Evolutionary conservation across 1,140 invertebrate genomes (phyloP), one percentile per base, ranked within the genome.

Genomic region (Bursaphelenchus mucronatus): DNA sequence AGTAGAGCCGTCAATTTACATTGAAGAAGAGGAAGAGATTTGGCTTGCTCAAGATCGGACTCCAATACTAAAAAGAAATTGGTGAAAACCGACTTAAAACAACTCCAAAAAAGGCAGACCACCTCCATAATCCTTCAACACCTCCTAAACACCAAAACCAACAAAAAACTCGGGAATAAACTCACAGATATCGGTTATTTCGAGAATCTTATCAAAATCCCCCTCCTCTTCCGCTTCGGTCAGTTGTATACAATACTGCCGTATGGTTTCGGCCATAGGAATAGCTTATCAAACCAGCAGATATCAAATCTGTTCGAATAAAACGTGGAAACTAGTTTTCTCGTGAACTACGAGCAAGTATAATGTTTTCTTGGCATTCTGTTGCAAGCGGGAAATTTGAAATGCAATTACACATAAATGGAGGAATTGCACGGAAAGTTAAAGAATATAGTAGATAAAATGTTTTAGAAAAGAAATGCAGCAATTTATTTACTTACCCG

Each of bases 1-100:
- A 64, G 58, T 30, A 64, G 61, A 13, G 63, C 61, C 2, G 52
- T 44, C 10, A 64, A 45, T 61, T 64, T 64, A 43, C 56, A 64
- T 43, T 51, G 8, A 17, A 30, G 51, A 21, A 64, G 15, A 17
- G 53, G 30, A 11, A 52, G 21, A 64, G 44, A 52, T 40, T 55
- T 46, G n/a, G 50, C 40, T 46, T 61, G 41, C 13, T 63, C 17
- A 46, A 30, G 10, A 61, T 9, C 39, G 5, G 45, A 63, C 11
- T 19, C n/a, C 13, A 66, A 15, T 30, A 41, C 13, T 1, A n/a
- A 8, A 21, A 61, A 15, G 39, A 40, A 8, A 47, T 11, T 10
- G n/a, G 50, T 49, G 4, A n/a, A 4, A 19, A 49, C 6, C 19
- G 47, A 49, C 6, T 1, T 49, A 6, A 4, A 19, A 49, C 13